Conservation (phyloP, 2,113 vertebrate genomes). For the Phasianus colchicus region DNA sequence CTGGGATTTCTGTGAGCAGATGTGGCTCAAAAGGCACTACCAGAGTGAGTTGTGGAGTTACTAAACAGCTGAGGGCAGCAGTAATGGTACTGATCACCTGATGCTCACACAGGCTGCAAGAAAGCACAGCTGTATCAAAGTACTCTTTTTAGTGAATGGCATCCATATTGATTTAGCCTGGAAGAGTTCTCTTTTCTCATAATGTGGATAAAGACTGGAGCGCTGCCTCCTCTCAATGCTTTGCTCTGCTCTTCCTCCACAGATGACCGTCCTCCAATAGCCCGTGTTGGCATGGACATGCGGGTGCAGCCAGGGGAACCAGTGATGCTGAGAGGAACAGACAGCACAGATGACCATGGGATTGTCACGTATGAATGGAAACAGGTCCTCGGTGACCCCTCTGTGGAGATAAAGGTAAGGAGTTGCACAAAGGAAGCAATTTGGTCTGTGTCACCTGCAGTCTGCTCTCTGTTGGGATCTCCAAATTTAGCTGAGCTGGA, state of each 20-base stretch:
- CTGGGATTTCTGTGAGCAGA: not conserved
- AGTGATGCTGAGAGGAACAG: slow-evolving; percentile 81
- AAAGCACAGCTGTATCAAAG: not conserved
- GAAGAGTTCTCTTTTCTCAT: not conserved
- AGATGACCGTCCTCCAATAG: slow-evolving; percentile 81
- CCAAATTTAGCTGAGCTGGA: not conserved
- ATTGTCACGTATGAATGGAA: slow-evolving; percentile 82
- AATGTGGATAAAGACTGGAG: not conserved
- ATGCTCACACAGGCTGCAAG: not conserved
- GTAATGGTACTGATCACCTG: not conserved
- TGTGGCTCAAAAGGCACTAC: not conserved
- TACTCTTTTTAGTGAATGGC: not conserved
- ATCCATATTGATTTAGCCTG: not conserved
- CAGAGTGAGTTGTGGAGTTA: not conserved
- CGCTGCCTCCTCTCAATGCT: not conserved
- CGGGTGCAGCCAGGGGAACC: slow-evolving; percentile 87
- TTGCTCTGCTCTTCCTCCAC: slow-evolving; percentile 4
- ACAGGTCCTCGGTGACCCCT: slow-evolving; percentile 69
- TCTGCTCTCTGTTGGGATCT: not conserved
- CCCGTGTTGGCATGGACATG: slow-evolving; percentile 80
- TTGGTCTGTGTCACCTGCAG: not conserved
- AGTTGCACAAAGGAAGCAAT: not conserved
- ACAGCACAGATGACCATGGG: slow-evolving; percentile 80
- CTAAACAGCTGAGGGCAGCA: not conserved
- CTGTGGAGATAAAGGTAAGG: slow-evolving; percentile 81